A percentile compares a stretch with the other conserved stretches of the same genome.
Evolutionary conservation across 64 coral and sea anemone species (phyloP).

Genomic region (Anthopleura sola): DNA sequence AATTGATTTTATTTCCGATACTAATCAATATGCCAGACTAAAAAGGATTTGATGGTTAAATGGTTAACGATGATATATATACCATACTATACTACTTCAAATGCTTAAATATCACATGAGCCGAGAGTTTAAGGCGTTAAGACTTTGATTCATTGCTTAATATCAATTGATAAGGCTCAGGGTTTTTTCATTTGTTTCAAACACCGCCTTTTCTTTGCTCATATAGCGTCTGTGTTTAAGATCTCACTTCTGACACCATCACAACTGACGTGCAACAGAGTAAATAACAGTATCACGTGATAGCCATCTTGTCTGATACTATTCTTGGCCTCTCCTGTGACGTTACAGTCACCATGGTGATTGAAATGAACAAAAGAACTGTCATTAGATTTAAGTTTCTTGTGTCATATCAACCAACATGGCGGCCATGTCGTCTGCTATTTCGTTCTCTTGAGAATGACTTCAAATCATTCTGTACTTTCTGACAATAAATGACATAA

Average conservation of each 20-base stretch:
- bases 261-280: too few species aligned
- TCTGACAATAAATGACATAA: too few species aligned
- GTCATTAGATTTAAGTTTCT: too few species aligned
- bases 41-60: background rate
- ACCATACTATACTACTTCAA: background rate
- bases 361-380: too few species aligned
- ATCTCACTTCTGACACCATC: background rate
- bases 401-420: too few species aligned
- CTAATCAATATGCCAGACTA: background rate
- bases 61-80: background rate
- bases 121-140: background rate
- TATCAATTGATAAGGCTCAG: background rate
- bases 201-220: background rate
- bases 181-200: background rate
- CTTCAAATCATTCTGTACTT: too few species aligned
- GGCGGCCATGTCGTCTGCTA: too few species aligned
- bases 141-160: background rate
- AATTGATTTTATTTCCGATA: too few species aligned
- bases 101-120: background rate
- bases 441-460: too few species aligned
- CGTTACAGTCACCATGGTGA: too few species aligned
- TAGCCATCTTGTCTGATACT: background rate
- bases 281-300: background rate
- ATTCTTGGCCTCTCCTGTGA: background rate
- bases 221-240: background rate